Base-by-base conservation (phyloP, 2,797 vertebrate species). In the Acipenser ruthenus region DNA sequence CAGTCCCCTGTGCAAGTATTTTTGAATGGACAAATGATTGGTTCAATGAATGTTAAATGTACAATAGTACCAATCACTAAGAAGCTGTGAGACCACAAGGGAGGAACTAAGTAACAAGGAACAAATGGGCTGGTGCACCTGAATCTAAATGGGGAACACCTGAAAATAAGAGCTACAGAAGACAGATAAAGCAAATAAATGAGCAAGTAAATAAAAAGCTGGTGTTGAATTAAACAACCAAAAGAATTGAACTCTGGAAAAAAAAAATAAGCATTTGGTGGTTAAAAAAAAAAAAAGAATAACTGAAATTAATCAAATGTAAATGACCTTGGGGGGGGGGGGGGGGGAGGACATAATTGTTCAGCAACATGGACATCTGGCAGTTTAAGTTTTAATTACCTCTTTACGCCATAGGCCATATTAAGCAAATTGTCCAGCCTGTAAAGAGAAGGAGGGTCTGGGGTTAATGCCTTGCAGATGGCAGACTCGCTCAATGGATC, bases 371-470 rank as follows among this genome's bases (percentile, higher is more conserved):
- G 92, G 96, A 97, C 95, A 98, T 97, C 95, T 98, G 96, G 96
- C 94, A 97, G 95, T 96, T 93, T 94, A 95, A 97, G 93, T 96
- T 97, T 94, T 98, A 98, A 98, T 99, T 98, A 99, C 97, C 97
- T 99, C 96, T 99, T 99, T 96, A 99, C 97, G 95, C 97, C 97
- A 98, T 99, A 99, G 95, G 96, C 96, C 97, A 99, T 99, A 98
- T 99, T 99, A 98, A 99, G 96, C 95, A 99, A 98, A 98, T 99
- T 99, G 97, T 99, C 97, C 96, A 99, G 97, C 96, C 97, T 99
- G 96, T 94, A 94, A 98, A 99, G 97, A 99, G 94, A 99, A 99
- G 95, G 95, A 98, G 97, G 96, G 95, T 99, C 96, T 95, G 93
- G 94, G 95, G 96, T 99, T 99, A 99, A 98, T 99, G 95, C 94